phyloP scores from a whole-genome alignment of 1,140 invertebrate genomes.

The Scaptomyza pallida region DNA sequence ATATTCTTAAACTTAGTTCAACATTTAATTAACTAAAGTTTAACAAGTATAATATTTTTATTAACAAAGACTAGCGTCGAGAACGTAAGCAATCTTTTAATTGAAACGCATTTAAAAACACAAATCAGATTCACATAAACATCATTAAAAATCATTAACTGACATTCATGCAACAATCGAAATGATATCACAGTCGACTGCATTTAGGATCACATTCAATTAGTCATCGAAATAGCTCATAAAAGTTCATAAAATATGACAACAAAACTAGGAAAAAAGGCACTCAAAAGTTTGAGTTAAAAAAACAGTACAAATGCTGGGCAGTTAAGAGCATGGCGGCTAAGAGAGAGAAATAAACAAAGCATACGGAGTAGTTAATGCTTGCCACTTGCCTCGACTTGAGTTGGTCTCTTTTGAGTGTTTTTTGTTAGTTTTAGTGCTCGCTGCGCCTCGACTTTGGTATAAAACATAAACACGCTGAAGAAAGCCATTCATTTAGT shows the following conservation, averaged over 20 bases:
- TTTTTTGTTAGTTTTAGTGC: conserved; percentile 18
- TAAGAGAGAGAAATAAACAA: conserved; percentile 42
- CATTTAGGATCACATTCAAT: not conserved
- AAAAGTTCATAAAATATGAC: conserved; percentile 11
- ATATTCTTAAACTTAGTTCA: too few relatives aligned
- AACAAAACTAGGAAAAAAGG: conserved; percentile 4
- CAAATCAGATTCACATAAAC: not conserved
- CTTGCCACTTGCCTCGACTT: conserved; percentile 27
- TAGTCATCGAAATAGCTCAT: conserved; percentile 8
- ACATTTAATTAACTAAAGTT: too few relatives aligned
- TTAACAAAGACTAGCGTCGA: not conserved
- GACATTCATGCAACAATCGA: not conserved
- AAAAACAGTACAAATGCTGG: not conserved
- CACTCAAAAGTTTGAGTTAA: conserved; percentile 12
- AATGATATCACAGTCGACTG: not conserved
- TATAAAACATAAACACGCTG: conserved; percentile 80
- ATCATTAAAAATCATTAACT: not conserved
- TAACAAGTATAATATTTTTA: not conserved
- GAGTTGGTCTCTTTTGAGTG: conserved; percentile 62
- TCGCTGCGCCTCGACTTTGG: conserved; percentile 44
- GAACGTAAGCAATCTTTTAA: not conserved
- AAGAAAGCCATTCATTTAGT: conserved; percentile 81
- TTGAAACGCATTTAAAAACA: not conserved
- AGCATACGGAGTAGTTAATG: conserved; percentile 2
- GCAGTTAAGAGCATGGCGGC: not conserved